Evolutionary conservation across 2,113 vertebrate genomes (phyloP).

Genomic region (Trichomycterus rosablanca): DNA sequence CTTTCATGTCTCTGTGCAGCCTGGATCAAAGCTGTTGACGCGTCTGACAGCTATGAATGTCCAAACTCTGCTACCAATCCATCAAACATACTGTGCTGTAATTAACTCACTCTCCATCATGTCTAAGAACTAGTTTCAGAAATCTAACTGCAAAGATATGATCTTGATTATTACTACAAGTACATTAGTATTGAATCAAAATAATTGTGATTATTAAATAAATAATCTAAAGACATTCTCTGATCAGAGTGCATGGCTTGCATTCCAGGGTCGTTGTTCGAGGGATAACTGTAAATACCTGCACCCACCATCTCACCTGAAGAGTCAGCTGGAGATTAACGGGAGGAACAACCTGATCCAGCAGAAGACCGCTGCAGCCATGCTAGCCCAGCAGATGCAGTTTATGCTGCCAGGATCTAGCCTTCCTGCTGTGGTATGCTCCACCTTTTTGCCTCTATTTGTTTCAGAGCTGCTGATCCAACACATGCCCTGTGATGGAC

Average conservation of each 20-base stretch:
- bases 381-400: slow-evolving; percentile 99
- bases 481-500: too few relatives aligned
- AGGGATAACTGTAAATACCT: slow-evolving; percentile 99
- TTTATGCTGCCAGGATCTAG: slow-evolving; percentile 97
- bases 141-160: too few relatives aligned
- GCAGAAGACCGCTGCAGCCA: slow-evolving; percentile 97
- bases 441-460: background rate
- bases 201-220: too few relatives aligned
- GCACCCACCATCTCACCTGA: slow-evolving; percentile 95
- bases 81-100: slow-evolving; percentile 4
- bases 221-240: background rate
- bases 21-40: slow-evolving; percentile 25
- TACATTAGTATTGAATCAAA: background rate
- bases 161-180: background rate
- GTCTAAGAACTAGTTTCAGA: too few relatives aligned
- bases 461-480: background rate
- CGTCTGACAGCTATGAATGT: background rate
- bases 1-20: slow-evolving; percentile 29
- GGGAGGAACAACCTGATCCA: slow-evolving; percentile 98
- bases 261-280: slow-evolving; percentile 86
- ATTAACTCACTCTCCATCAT: too few relatives aligned
- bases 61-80: too few relatives aligned
- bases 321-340: slow-evolving; percentile 98
- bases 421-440: slow-evolving; percentile 91
- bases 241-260: slow-evolving; percentile 1